Base-by-base conservation (phyloP, 2,797 vertebrate species). In the Miichthys miiuy region DNA sequence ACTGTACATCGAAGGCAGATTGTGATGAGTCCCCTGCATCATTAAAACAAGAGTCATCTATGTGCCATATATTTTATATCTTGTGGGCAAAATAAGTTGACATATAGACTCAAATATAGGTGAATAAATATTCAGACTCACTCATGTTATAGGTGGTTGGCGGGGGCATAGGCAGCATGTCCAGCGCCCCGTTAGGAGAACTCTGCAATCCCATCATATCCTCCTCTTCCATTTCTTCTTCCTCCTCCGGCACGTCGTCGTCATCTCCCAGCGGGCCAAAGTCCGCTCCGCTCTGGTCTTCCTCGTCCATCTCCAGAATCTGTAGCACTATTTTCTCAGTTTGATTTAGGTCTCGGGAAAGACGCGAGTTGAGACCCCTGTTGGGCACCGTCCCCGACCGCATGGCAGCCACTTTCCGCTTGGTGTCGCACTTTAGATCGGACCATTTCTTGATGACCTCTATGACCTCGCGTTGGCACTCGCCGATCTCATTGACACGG, bases 401-500 rank as follows among this genome's bases (percentile, higher is more conserved):
- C 93, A 95, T 93, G 17, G 95, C 94, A 0, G 90, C 91, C 51
- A 96, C 91, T 86, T 96, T 96, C n/a, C 95, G 85, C 78, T 95
- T 96, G 16, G 94, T 95, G 91, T 96, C 95, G 42, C 95, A 96
- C 84, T 96, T 96, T 0, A 96, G 89, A 79, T 96, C 95, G 0
- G 95, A 95, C 95, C 95, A 96, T 76, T 96, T 96, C 91, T 96
- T 96, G 57, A 96, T 93, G 57, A 96, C 94, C 73, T 96, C 95
- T 1, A 94, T 93, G 80, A 96, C 91, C 74, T 96, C 95, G 0
- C 95, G 93, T 51, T 95, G 94, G 66, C 94, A 96, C 81, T 96
- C 95, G 5, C 95, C 94, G 0, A 96, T 95, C 84, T 95, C 94
- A 34, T 96, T 96, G 41, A 96, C 92, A 3, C 94, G 92, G 1